Percentiles rank a stretch among this genome's conserved stretches.
phyloP scores from a whole-genome alignment of 2,888 invertebrate species.

The Stratiomys singularior region DNA sequence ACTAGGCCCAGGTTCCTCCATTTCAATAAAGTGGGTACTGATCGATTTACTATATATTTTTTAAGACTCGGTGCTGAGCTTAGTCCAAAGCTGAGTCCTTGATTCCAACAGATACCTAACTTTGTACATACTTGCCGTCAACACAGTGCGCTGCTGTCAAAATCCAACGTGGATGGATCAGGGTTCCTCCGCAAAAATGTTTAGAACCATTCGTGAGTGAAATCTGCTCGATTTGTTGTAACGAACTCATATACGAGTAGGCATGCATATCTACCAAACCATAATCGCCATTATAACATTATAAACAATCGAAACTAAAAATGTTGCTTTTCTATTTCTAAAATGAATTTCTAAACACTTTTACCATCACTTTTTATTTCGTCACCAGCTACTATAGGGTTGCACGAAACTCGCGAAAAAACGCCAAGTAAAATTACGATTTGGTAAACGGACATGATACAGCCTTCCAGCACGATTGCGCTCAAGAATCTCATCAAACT shows the following conservation, averaged over 20 bases:
- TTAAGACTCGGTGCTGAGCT: too few species aligned
- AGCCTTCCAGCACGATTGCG: conserved; percentile 5
- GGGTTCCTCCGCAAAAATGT: conserved; percentile 64
- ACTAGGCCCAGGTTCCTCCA: too few species aligned
- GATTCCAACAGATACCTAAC: neutral
- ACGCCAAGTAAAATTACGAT: neutral
- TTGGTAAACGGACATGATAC: conserved; percentile 5
- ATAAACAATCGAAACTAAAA: neutral
- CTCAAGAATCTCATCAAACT: conserved; percentile 21
- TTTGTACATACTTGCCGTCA: conserved; percentile 59
- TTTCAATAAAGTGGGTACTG: too few species aligned
- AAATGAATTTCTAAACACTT: neutral
- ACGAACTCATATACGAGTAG: conserved; percentile 62
- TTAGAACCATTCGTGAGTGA: conserved; percentile 51
- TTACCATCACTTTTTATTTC: conserved; percentile 13
- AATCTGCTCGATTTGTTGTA: conserved; percentile 57
- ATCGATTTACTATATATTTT: too few species aligned
- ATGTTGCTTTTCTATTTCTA: neutral
- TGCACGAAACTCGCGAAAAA: neutral
- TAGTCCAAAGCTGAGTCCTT: too few species aligned
- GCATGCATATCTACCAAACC: conserved; percentile 17
- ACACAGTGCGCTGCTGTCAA: conserved; percentile 63
- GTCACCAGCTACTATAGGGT: conserved; percentile 26
- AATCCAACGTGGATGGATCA: conserved; percentile 60
- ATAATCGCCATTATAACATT: neutral